A percentile compares a stretch with the other conserved stretches of the same genome.
These are phyloP conservation scores for Enteromius treurensis DNA, from an alignment of 2,797 vertebrate genomes.

Conservation along the genomic window DNA sequence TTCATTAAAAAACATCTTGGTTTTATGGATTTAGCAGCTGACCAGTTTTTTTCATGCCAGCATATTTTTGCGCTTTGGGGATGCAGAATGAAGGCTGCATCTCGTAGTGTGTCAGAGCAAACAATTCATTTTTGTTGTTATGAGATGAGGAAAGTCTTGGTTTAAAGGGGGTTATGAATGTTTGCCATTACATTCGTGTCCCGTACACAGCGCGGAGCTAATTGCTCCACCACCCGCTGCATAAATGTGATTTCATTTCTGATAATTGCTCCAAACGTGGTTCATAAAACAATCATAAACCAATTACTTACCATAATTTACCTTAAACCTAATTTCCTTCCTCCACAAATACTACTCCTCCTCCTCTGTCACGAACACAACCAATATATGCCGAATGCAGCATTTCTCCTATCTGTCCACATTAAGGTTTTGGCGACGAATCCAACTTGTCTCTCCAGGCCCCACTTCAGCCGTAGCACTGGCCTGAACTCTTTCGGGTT, in stretches of 20 bases:
- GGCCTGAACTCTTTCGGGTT: conserved; percentile 27
- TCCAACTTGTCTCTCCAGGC: conserved; percentile 66
- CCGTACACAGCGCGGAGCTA: background rate
- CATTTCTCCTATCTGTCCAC: background rate
- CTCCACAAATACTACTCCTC: background rate
- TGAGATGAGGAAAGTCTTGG: background rate
- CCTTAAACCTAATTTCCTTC: conserved; percentile 19
- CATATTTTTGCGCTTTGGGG: background rate
- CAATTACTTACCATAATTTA: conserved; percentile 26
- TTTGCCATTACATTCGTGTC: conserved; percentile 18
- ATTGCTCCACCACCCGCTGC: conserved; percentile 22
- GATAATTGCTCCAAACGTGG: conserved; percentile 39
- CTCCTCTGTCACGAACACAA: background rate
- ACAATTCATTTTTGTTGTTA: background rate
- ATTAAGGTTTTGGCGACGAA: conserved; percentile 55
- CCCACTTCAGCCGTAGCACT: background rate
- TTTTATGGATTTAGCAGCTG: background rate
- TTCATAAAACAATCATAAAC: conserved; percentile 28
- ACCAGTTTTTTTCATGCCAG: background rate
- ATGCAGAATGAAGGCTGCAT: background rate
- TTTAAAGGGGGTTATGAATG: conserved; percentile 6
- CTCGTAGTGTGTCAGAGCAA: background rate
- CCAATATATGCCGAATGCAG: background rate
- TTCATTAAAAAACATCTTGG: background rate
- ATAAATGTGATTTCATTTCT: conserved; percentile 34